These are phyloP conservation scores for Daktulosphaira vitifoliae DNA, from an alignment of 1,140 invertebrate species.

Conservation along the genomic window DNA sequence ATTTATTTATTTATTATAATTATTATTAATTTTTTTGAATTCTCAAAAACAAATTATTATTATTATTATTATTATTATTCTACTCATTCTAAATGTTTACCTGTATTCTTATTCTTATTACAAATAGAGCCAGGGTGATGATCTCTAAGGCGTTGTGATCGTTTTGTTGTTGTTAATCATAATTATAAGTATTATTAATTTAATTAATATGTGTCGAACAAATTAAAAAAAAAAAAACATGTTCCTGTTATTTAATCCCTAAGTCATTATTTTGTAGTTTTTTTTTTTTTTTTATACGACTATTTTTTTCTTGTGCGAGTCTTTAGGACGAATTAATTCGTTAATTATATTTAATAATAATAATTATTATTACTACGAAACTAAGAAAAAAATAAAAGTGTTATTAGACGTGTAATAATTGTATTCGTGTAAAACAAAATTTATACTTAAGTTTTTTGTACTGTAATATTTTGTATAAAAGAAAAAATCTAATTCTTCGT, in stretches of 20 bases:
- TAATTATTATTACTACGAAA: neutral
- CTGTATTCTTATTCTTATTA: neutral
- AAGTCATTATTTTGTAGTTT: constrained; percentile 33
- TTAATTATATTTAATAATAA: neutral
- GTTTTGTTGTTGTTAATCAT: constrained; percentile 32
- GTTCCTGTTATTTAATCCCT: constrained; percentile 33
- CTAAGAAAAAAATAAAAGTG: constrained; percentile 13
- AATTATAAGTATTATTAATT: constrained; percentile 31
- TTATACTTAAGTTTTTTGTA: constrained; percentile 33
- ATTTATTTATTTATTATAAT: no score
- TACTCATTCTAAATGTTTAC: neutral
- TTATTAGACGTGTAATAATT: neutral
- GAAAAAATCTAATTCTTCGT: constrained; percentile 18
- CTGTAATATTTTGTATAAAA: constrained; percentile 29
- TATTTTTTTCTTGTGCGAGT: constrained; percentile 22
- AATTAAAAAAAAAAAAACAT: constrained; percentile 25
- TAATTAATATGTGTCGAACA: constrained; percentile 20
- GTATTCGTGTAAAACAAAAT: constrained; percentile 13
- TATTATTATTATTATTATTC: no score
- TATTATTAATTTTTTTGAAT: no score
- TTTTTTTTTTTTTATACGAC: constrained; percentile 24
- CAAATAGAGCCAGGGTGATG: constrained; percentile 26
- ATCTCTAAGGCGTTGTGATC: constrained; percentile 32
- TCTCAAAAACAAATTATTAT: no score
- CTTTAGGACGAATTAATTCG: constrained; percentile 28